Evolutionary conservation across 1,140 invertebrate genomes (phyloP).

Genomic region (Sesamia nonagrioides): DNA sequence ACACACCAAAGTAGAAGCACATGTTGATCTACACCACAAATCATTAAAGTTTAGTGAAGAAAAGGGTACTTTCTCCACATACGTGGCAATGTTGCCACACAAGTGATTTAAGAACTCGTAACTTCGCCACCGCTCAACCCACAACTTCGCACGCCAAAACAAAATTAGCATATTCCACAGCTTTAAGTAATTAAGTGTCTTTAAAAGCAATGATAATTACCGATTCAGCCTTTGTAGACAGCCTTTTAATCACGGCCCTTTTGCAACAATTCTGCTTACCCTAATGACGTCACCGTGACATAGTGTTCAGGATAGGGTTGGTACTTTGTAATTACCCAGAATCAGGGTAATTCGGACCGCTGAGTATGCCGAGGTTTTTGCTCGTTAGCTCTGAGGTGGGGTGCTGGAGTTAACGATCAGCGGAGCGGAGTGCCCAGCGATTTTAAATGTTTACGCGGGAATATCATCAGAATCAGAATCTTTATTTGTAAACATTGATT

Average conservation of each 20-base stretch:
- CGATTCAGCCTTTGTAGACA: conserved; percentile 47
- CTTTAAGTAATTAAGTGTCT: conserved; percentile 44
- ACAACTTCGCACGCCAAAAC: not conserved
- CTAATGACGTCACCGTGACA: conserved; percentile 85
- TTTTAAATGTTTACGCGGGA: too few species aligned
- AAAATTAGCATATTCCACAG: conserved; percentile 40
- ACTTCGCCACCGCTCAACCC: not conserved
- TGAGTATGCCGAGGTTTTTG: conserved; percentile 79
- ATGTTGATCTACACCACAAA: not conserved
- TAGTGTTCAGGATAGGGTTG: conserved; percentile 76
- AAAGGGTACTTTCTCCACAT: not conserved
- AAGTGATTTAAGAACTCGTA: not conserved
- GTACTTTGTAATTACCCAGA: conserved; percentile 79
- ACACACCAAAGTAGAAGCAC: not conserved
- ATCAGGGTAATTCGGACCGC: conserved; percentile 79
- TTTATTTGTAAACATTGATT: too few species aligned
- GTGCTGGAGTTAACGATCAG: conserved; percentile 48
- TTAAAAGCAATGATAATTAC: conserved; percentile 52
- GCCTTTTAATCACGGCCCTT: conserved; percentile 58
- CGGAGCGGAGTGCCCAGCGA: not conserved
- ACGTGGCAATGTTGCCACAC: not conserved
- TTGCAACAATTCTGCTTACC: conserved; percentile 78
- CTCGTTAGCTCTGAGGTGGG: conserved; percentile 72
- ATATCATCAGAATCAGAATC: too few species aligned
- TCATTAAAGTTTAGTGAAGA: not conserved